Evolutionary conservation across 2,113 vertebrate species (phyloP).

Genomic region (Cygnus atratus): DNA sequence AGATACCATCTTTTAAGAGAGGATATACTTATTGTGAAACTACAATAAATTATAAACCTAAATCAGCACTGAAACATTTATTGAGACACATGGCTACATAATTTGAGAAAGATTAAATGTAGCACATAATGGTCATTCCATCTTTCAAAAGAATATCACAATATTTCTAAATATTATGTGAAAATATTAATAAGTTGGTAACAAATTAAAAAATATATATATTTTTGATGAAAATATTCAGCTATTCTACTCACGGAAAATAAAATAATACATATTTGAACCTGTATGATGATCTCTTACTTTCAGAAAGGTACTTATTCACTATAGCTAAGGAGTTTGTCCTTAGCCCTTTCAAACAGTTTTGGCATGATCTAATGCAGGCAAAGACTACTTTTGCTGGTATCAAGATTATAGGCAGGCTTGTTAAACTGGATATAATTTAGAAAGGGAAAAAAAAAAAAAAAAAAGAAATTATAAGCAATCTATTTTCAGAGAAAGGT

Average conservation of each 20-base stretch:
- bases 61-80: neutral
- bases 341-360: slow-evolving; percentile 56
- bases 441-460: neutral
- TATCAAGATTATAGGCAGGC: neutral
- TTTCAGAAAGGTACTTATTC: neutral
- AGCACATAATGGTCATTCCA: neutral
- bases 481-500: neutral
- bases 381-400: neutral
- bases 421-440: neutral
- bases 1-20: neutral
- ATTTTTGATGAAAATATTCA: neutral
- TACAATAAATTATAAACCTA: neutral
- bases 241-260: neutral
- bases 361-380: neutral
- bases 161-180: neutral
- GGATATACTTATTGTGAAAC: neutral
- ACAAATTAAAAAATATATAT: neutral
- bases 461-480: neutral
- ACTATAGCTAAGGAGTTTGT: slow-evolving; percentile 48
- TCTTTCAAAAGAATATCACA: neutral
- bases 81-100: neutral
- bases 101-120: neutral
- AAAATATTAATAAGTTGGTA: neutral
- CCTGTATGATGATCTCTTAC: neutral
- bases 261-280: neutral